Evolutionary conservation across 2,888 invertebrate genomes (phyloP).

Genomic region (Eutolmus rufibarbis): DNA sequence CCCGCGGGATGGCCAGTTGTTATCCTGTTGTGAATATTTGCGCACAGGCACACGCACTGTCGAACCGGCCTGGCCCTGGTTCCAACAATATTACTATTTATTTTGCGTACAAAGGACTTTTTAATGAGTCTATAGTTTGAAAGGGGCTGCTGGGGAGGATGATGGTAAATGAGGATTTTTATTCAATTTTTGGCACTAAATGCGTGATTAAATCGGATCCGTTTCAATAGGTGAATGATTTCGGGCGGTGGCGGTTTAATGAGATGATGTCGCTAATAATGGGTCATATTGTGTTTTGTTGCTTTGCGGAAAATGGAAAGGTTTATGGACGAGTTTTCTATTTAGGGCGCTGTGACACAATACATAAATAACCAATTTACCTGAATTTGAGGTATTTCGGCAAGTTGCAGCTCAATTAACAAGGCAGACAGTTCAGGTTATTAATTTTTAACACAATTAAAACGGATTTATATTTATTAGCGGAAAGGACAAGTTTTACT

Average conservation of each 20-base stretch:
- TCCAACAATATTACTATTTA: slow-evolving; percentile 12
- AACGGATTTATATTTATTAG: not conserved
- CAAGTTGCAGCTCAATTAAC: not conserved
- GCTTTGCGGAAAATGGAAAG: not conserved
- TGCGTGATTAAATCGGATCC: not conserved
- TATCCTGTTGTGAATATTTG: slow-evolving; percentile 2
- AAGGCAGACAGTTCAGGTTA: not conserved
- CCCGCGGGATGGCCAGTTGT: slow-evolving; percentile 6
- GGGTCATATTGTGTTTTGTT: not conserved
- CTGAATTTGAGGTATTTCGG: not conserved
- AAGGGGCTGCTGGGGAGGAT: not conserved
- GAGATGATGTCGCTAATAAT: not conserved
- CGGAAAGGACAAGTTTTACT: not conserved
- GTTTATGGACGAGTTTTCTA: not conserved
- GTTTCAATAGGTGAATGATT: slow-evolving; percentile 4
- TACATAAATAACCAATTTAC: not conserved
- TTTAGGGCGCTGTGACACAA: not conserved
- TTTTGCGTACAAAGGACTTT: slow-evolving; percentile 10
- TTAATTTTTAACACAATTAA: not conserved
- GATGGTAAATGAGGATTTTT: not conserved
- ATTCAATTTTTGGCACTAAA: slow-evolving; percentile 13
- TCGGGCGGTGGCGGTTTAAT: not conserved
- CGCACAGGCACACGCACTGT: not conserved
- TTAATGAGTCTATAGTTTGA: slow-evolving; percentile 5
- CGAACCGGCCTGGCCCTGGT: not conserved